These are phyloP conservation scores for Prochilodus magdalenae DNA, from an alignment of 2,113 vertebrate genomes.

Conservation along the genomic window DNA sequence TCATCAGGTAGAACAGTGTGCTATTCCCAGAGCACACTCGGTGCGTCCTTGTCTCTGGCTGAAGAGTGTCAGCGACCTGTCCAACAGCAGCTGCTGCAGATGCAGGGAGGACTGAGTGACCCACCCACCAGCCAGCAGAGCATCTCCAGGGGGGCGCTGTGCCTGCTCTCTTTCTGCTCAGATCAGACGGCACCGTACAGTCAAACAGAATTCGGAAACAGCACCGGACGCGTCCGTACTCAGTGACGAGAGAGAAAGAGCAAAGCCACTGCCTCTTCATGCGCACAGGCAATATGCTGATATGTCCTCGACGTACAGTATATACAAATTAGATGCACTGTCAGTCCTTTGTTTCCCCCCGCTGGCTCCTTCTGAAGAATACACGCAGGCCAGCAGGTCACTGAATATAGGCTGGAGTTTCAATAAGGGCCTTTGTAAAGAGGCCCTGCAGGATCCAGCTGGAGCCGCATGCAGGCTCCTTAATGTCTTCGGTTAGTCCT, in stretches of 20 bases:
- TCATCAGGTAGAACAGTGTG: neutral
- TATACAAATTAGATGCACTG: slow-evolving; percentile 63
- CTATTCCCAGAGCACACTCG: slow-evolving; percentile 15
- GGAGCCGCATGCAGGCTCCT: slow-evolving; percentile 20
- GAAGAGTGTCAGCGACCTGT: neutral
- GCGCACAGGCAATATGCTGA: slow-evolving; percentile 21
- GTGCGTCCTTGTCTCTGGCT: slow-evolving; percentile 9
- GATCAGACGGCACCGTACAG: slow-evolving; percentile 64
- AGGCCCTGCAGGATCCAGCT: slow-evolving; percentile 46
- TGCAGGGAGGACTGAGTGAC: slow-evolving; percentile 42
- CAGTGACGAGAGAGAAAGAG: slow-evolving; percentile 31
- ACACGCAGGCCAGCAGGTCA: slow-evolving; percentile 57
- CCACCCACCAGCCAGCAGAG: slow-evolving; percentile 53
- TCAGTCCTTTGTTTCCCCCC: slow-evolving; percentile 36
- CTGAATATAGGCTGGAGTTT: slow-evolving; percentile 17
- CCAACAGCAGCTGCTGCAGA: slow-evolving; percentile 29
- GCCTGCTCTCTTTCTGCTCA: slow-evolving; percentile 62
- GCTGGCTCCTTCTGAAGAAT: slow-evolving; percentile 58
- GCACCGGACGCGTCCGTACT: slow-evolving; percentile 29
- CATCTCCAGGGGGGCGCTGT: slow-evolving; percentile 67
- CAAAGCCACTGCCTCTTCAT: slow-evolving; percentile 46
- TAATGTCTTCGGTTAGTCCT: slow-evolving; percentile 31
- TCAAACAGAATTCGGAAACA: slow-evolving; percentile 74
- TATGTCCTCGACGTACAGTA: slow-evolving; percentile 31
- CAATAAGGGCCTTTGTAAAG: slow-evolving; percentile 45